Base-by-base conservation (phyloP, 2,888 invertebrate genomes). In the Diadromus collaris region DNA sequence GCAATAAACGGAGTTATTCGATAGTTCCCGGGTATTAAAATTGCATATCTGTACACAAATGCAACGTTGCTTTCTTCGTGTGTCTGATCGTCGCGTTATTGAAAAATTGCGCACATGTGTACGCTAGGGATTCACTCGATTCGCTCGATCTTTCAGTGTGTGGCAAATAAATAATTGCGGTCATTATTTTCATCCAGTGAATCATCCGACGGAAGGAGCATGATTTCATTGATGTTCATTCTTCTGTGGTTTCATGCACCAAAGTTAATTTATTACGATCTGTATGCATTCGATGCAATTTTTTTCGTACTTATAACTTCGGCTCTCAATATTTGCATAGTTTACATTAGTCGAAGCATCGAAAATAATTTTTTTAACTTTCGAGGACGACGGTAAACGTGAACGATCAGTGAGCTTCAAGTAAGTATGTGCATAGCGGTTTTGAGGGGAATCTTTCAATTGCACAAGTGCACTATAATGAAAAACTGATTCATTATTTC, bases 121-220 rank as follows among this genome's bases (percentile, higher is more conserved):
- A 16, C 32, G 5, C 34, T 64, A 41, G n/a, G 21, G 32, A 24
- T 44, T 61, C 29, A 63, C 64, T 44, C 32, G 51, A 27, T 38
- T 46, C 19, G 19, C 41, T 34, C 24, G 6, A 56, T 29, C 56
- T 5, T 46, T 13, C 51, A 24, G 10, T 21, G 24, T 24, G 38
- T 24, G 19, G 56, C n/a, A 24, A 16, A 65, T 58, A 67, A 73
- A 46, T 65, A 13, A 16, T 73, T 48, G 24, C 38, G 24, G 7
- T n/a, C 46, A 24, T 65, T 41, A 41, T 58, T 44, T 73, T 32
- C 58, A 58, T 65, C 13, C 34, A 46, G 73, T 73, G 73, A 73
- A 48, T 73, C 73, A 73, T 48, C 60, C n/a, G 9, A 44, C 27
- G 6, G 41, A n/a, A 32, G 10, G 21, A 16, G 19, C 46, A 58